phyloP scores from a whole-genome alignment of 2,888 invertebrate genomes.

The Xanthostigma xanthostigma region DNA sequence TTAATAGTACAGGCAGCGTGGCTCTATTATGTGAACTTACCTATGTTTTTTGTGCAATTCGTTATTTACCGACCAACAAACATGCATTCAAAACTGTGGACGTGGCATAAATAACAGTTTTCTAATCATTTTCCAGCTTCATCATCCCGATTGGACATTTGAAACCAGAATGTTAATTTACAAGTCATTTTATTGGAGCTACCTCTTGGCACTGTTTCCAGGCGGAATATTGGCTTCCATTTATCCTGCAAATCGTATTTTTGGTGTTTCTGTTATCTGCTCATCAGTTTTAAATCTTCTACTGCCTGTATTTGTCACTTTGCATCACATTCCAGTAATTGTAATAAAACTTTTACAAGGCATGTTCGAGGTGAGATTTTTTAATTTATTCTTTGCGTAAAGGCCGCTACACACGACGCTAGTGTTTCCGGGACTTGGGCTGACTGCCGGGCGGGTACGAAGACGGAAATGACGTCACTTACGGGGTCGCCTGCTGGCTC shows the following conservation, averaged over 20 bases:
- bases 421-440: too few relatives aligned
- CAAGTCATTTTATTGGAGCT: slow-evolving; percentile 97
- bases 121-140: too few relatives aligned
- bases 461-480: too few relatives aligned
- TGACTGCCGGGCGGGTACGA: too few relatives aligned
- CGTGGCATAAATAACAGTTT: slow-evolving; percentile 43
- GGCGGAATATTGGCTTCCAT: slow-evolving; percentile 95
- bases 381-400: too few relatives aligned
- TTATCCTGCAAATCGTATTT: slow-evolving; percentile 93
- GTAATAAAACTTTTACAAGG: slow-evolving; percentile 86
- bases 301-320: slow-evolving; percentile 76
- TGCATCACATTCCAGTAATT: slow-evolving; percentile 69
- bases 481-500: too few relatives aligned
- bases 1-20: too few relatives aligned
- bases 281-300: slow-evolving; percentile 88
- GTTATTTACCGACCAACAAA: too few relatives aligned
- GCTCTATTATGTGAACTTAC: too few relatives aligned
- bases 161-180: slow-evolving; percentile 75
- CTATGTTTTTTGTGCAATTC: too few relatives aligned
- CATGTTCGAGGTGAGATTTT: slow-evolving; percentile 67
- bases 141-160: slow-evolving; percentile 64
- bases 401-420: too few relatives aligned
- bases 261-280: slow-evolving; percentile 84
- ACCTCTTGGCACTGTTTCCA: slow-evolving; percentile 94
- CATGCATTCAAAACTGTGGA: slow-evolving; percentile 40